These are phyloP conservation scores for Orchestes rusci DNA, from an alignment of 2,888 invertebrate species.

Conservation along the genomic window DNA sequence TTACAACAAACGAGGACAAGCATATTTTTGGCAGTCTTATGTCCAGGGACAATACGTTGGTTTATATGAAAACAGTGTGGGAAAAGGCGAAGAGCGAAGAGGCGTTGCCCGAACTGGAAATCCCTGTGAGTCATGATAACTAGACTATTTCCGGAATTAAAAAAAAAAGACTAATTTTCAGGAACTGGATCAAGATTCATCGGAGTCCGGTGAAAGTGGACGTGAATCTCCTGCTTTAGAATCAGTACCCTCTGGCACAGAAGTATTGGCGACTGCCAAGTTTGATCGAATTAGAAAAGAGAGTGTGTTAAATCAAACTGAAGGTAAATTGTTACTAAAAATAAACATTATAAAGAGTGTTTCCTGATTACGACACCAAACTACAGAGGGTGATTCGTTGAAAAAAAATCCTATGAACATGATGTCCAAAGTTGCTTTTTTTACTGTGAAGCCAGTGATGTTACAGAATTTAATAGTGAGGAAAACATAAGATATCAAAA, in stretches of 20 bases:
- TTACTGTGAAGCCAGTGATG: not conserved
- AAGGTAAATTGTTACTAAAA: slow-evolving; percentile 18
- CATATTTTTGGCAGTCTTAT: slow-evolving; percentile 87
- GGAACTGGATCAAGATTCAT: slow-evolving; percentile 35
- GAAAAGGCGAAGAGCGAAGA: slow-evolving; percentile 51
- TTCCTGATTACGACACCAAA: too few species aligned
- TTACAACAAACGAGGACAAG: slow-evolving; percentile 73
- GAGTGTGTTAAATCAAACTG: slow-evolving; percentile 22
- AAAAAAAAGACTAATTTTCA: too few species aligned
- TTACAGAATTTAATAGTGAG: too few species aligned
- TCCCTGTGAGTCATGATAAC: slow-evolving; percentile 27
- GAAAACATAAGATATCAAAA: too few species aligned
- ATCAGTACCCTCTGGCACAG: slow-evolving; percentile 19
- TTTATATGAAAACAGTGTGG: slow-evolving; percentile 82
- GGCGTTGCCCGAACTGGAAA: slow-evolving; percentile 35
- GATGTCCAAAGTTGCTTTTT: too few species aligned
- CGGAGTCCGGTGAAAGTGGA: slow-evolving; percentile 39
- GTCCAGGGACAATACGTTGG: slow-evolving; percentile 81
- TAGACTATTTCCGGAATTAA: not conserved
- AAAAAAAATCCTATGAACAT: too few species aligned
- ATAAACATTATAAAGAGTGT: not conserved
- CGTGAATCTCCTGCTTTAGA: slow-evolving; percentile 32
- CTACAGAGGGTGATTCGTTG: too few species aligned
- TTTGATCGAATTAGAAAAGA: slow-evolving; percentile 23
- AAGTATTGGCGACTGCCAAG: slow-evolving; percentile 22